Percentiles rank a stretch among this genome's conserved stretches.
phyloP scores from a whole-genome alignment of 2,888 invertebrate species.

The Plagodis dolabraria region DNA sequence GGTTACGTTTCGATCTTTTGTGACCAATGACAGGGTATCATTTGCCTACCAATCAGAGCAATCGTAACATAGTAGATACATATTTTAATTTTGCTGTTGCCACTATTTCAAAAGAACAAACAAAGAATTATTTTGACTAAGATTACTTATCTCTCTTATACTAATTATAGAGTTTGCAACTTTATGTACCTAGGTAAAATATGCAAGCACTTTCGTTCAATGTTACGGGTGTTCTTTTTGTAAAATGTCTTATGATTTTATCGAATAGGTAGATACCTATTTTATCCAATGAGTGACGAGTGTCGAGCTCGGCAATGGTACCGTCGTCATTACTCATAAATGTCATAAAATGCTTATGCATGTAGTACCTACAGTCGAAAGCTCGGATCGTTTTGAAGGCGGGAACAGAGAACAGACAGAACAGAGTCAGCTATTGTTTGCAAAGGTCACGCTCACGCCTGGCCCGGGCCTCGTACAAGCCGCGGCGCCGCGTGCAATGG shows the following conservation, averaged over 20 bases:
- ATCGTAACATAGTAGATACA: too few species aligned
- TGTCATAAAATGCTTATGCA: conserved; percentile 27
- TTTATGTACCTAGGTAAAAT: too few species aligned
- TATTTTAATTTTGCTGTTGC: too few species aligned
- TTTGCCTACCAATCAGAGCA: too few species aligned
- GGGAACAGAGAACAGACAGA: conserved; percentile 39
- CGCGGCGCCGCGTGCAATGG: conserved; percentile 39
- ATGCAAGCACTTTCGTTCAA: too few species aligned
- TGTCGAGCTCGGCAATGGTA: neutral
- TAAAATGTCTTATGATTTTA: neutral
- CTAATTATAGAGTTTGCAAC: too few species aligned
- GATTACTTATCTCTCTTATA: too few species aligned
- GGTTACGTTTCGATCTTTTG: too few species aligned
- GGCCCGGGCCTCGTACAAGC: conserved; percentile 27
- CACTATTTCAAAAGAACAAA: too few species aligned
- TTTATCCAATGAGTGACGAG: neutral
- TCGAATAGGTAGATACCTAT: neutral
- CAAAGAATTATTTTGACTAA: too few species aligned
- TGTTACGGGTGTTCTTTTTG: too few species aligned
- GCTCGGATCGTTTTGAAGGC: conserved; percentile 49
- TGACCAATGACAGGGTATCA: too few species aligned
- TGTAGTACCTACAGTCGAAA: conserved; percentile 57
- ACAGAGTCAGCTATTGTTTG: conserved; percentile 60
- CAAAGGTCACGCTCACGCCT: conserved; percentile 57
- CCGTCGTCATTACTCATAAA: neutral